These are phyloP conservation scores for Nannobrachium achirus DNA, from an alignment of 2,113 vertebrate genomes.

Conservation along the genomic window DNA sequence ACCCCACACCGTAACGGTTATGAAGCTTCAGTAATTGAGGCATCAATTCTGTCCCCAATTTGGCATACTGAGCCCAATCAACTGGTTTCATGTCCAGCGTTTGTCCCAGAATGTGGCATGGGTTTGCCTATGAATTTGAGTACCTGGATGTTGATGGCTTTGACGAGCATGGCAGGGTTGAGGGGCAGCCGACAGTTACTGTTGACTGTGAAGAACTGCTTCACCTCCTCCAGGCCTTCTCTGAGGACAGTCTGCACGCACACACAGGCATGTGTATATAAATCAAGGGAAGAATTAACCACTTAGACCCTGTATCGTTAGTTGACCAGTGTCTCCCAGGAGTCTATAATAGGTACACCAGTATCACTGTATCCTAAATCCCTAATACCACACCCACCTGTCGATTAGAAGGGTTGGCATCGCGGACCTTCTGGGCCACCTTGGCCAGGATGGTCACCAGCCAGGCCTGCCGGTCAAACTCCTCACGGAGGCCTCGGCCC, in stretches of 20 bases:
- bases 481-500: conserved; percentile 88
- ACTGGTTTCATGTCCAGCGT: too few species aligned
- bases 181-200: conserved; percentile 92
- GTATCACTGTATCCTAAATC: too few species aligned
- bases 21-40: too few species aligned
- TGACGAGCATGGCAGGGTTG: conserved; percentile 90
- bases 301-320: too few species aligned
- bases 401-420: conserved; percentile 80
- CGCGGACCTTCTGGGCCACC: conserved; percentile 89
- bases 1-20: too few species aligned
- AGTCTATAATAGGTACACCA: too few species aligned
- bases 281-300: too few species aligned
- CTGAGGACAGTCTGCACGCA: conserved; percentile 82
- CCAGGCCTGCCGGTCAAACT: conserved; percentile 94
- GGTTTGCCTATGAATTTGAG: conserved; percentile 10
- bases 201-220: conserved; percentile 87
- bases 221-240: conserved; percentile 87
- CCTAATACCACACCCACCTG: too few species aligned
- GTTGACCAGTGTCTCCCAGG: too few species aligned
- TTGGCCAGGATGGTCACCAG: conserved; percentile 87
- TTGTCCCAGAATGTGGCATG: too few species aligned
- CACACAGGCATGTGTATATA: conserved; percentile 11
- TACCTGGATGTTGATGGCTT: conserved; percentile 91
- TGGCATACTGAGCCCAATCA: too few species aligned
- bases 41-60: too few species aligned